Evolutionary conservation across 2,113 vertebrate genomes (phyloP), one percentile per base, ranked within the genome.

Genomic region (Lynx canadensis): DNA sequence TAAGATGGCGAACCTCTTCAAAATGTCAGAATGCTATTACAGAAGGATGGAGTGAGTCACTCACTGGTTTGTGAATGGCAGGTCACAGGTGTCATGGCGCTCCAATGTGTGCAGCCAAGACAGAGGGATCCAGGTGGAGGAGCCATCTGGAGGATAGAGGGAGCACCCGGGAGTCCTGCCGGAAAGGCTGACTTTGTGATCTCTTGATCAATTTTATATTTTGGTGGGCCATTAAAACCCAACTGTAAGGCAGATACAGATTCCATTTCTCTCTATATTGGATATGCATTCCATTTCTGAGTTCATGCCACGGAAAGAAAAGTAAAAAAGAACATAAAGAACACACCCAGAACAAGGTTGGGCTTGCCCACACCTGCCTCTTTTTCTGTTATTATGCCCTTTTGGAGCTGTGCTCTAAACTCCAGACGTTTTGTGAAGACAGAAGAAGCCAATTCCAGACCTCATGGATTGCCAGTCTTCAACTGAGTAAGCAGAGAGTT

Each of bases 121-220:
- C 19, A 3, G 25, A 10, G 29, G 31, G 21, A 31, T 21, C 11
- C 12, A 21, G 15, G 3, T 45, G 69, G 50, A 11, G 29, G 21
- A 4, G 7, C 10, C n/a, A 36, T 23, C n/a, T 0, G 8, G 25
- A 50, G 16, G 50, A 38, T 0, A n/a, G 21, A 4, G 10, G 15
- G 19, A 16, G 78, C 19, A 38, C 4, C 27, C 1, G 41, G 41
- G 16, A 84, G 3, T 7, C 38, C 31, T 57, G 5, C n/a, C 73
- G 8, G 45, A 87, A 87, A 50, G 23, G 1, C 21, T 65, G 25
- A 76, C 3, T 48, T 93, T 55, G 25, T 29, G 25, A 50, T 55
- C 14, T 36, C 15, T 60, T 13, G 31, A 7, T 52, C 4, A 25
- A 48, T 93, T 90, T 73, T 29, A 21, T 60, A 50, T 94, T 55